Evolutionary conservation across 1,140 invertebrate genomes (phyloP).

Genomic region (Laodelphax striatellus): DNA sequence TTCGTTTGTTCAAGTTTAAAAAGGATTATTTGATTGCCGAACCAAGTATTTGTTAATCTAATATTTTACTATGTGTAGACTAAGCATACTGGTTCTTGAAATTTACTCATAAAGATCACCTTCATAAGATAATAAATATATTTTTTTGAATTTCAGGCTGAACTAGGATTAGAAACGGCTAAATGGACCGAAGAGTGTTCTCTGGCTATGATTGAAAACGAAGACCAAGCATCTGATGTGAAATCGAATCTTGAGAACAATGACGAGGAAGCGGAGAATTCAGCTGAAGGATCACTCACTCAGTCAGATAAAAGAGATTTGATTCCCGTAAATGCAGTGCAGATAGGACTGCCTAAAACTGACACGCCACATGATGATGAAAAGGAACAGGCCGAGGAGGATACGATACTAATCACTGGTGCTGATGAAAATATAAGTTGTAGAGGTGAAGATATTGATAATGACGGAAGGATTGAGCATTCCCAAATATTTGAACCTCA

Average conservation of each 20-base stretch:
- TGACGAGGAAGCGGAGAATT: too few relatives aligned
- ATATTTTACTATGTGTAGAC: too few relatives aligned
- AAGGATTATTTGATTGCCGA: too few relatives aligned
- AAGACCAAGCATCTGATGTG: too few relatives aligned
- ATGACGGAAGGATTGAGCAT: neutral
- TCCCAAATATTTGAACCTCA: neutral
- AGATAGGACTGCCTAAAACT: too few relatives aligned
- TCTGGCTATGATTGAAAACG: neutral
- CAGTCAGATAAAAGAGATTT: neutral
- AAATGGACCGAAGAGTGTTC: slow-evolving; percentile 28
- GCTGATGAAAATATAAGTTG: neutral
- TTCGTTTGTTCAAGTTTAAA: too few relatives aligned
- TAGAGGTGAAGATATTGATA: neutral
- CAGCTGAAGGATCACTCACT: neutral
- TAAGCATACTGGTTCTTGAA: too few relatives aligned
- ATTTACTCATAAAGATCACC: too few relatives aligned
- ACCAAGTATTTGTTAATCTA: too few relatives aligned
- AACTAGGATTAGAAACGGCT: slow-evolving; percentile 35
- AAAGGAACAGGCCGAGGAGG: neutral
- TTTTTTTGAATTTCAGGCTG: slow-evolving; percentile 32
- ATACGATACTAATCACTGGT: neutral
- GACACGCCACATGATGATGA: neutral
- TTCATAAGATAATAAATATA: neutral
- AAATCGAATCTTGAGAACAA: too few relatives aligned
- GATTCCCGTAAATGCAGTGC: too few relatives aligned